Conservation (phyloP, 2,113 vertebrate species). For the Arvicanthis niloticus region DNA sequence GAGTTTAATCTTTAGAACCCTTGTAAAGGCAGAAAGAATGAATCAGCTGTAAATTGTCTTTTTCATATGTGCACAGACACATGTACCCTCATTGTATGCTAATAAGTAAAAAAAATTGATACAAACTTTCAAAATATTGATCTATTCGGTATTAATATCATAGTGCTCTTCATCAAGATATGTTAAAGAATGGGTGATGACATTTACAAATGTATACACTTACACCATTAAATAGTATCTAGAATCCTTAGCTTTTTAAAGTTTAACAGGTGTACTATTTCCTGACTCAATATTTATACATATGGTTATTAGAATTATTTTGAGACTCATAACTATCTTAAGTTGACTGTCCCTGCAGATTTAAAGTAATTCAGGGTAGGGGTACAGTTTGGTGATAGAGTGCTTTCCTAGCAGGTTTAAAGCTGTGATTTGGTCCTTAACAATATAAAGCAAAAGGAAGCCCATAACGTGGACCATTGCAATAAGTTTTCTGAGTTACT, state of each 20-base stretch:
- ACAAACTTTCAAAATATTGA: constrained; percentile 28
- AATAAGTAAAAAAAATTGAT: background rate
- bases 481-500: constrained; percentile 45
- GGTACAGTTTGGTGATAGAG: background rate
- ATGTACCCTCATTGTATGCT: background rate
- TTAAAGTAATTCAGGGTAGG: background rate
- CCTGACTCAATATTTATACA: background rate
- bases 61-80: background rate
- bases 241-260: constrained; percentile 22
- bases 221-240: background rate
- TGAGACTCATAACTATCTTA: background rate
- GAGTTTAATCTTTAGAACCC: background rate
- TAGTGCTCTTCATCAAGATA: background rate
- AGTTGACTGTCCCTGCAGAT: background rate
- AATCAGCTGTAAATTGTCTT: background rate
- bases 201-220: background rate
- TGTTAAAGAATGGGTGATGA: constrained; percentile 1
- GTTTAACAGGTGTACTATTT: background rate
- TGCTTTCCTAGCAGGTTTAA: background rate
- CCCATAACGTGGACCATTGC: background rate
- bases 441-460: background rate
- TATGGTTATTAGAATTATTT: background rate
- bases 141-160: constrained; percentile 8
- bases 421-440: background rate
- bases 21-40: background rate